Conservation (phyloP, 2,797 vertebrate genomes). For the Gymnoscopelus microlampas region DNA sequence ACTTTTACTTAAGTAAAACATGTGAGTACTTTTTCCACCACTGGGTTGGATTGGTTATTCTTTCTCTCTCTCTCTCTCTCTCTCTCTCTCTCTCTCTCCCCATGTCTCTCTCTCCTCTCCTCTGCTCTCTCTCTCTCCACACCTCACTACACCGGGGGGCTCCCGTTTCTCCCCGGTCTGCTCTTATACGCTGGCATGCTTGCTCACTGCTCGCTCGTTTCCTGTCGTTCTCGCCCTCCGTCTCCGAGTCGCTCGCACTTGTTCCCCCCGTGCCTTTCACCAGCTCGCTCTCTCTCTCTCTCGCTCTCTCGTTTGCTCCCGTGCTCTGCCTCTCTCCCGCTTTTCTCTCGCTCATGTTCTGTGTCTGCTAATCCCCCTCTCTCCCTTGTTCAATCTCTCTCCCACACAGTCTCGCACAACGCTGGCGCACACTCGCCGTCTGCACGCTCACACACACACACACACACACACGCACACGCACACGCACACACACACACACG, state of each 20-base stretch:
- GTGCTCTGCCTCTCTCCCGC: slow-evolving; percentile 22
- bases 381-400: slow-evolving; percentile 60
- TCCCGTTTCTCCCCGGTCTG: not conserved
- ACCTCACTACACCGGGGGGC: slow-evolving; percentile 13
- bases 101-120: slow-evolving; percentile 3
- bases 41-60: slow-evolving; percentile 8
- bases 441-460: slow-evolving; percentile 45
- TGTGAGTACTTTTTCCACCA: no score
- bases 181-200: not conserved
- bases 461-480: slow-evolving; percentile 9
- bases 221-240: slow-evolving; percentile 67
- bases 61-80: slow-evolving; percentile 8
- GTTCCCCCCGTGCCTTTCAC: not conserved
- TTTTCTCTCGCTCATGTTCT: slow-evolving; percentile 43
- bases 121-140: slow-evolving; percentile 14
- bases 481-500: not conserved
- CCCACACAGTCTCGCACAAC: slow-evolving; percentile 24
- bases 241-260: slow-evolving; percentile 17
- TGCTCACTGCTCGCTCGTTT: not conserved
- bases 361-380: slow-evolving; percentile 62
- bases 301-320: not conserved
- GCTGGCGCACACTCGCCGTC: slow-evolving; percentile 47
- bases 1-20: no score
- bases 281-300: slow-evolving; percentile 19
- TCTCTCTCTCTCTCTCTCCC: not conserved